phyloP scores from a whole-genome alignment of 2,113 vertebrate species.

The Prochilodus magdalenae region DNA sequence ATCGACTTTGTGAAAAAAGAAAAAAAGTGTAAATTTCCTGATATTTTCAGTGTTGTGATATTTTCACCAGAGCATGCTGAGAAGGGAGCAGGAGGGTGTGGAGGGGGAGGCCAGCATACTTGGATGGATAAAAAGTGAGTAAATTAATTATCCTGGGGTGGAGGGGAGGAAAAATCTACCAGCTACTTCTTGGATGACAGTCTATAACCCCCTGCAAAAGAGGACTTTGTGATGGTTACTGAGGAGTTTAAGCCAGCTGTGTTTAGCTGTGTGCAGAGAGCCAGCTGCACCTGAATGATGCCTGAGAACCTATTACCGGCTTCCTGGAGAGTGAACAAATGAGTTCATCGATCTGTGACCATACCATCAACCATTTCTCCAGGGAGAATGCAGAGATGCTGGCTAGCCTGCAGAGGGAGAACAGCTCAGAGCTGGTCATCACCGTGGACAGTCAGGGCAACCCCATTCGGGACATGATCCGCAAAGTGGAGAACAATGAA shows the following conservation, averaged over 20 bases:
- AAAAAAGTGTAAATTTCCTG: slow-evolving; percentile 80
- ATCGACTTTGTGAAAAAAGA: slow-evolving; percentile 78
- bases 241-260: slow-evolving; percentile 76
- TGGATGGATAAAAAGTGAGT: slow-evolving; percentile 60
- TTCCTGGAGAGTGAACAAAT: slow-evolving; percentile 78
- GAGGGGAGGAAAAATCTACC: slow-evolving; percentile 82
- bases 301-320: slow-evolving; percentile 67
- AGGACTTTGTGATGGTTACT: slow-evolving; percentile 42
- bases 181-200: no score
- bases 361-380: slow-evolving; percentile 72
- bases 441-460: slow-evolving; percentile 70
- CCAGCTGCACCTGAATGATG: slow-evolving; percentile 50
- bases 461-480: slow-evolving; percentile 77
- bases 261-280: slow-evolving; percentile 85
- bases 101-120: neutral
- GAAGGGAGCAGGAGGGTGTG: slow-evolving; percentile 57
- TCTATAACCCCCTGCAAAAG: neutral
- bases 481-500: slow-evolving; percentile 67
- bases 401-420: slow-evolving; percentile 72
- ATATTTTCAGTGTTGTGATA: slow-evolving; percentile 81
- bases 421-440: slow-evolving; percentile 66
- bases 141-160: slow-evolving; percentile 69
- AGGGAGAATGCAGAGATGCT: slow-evolving; percentile 67
- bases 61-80: slow-evolving; percentile 82
- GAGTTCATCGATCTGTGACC: no score